phyloP scores from a whole-genome alignment of 2,113 vertebrate genomes.

The Geococcyx californianus region DNA sequence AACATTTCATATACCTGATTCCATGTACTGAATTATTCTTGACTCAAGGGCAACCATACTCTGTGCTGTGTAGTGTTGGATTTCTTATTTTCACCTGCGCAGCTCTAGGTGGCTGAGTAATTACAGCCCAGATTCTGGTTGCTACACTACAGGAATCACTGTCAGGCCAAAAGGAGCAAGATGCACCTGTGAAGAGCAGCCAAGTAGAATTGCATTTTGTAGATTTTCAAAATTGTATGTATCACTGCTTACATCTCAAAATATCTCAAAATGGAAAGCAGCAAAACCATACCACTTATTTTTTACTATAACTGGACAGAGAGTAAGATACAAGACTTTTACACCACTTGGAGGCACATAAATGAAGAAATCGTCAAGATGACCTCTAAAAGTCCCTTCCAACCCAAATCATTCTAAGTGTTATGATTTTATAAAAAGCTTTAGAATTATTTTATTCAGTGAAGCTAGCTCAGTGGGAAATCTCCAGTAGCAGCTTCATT shows the following conservation, averaged over 20 bases:
- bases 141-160: not conserved
- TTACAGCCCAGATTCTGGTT: not conserved
- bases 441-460: not conserved
- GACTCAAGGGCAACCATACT: not conserved
- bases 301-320: not conserved
- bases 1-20: not conserved
- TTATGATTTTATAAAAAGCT: not conserved
- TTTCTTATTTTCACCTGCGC: not conserved
- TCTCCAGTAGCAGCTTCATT: not conserved
- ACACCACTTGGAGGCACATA: not conserved
- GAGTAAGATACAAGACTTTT: not conserved
- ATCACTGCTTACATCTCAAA: not conserved
- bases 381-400: too few species aligned
- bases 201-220: not conserved
- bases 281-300: not conserved
- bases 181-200: not conserved
- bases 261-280: not conserved
- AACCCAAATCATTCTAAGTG: too few species aligned
- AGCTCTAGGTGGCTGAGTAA: not conserved
- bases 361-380: not conserved
- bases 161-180: not conserved
- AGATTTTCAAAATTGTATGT: not conserved
- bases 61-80: accelerated
- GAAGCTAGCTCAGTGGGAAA: not conserved
- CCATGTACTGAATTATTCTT: not conserved